Evolutionary conservation across 2,888 invertebrate genomes (phyloP).

Genomic region (Conops quadrifasciatus): DNA sequence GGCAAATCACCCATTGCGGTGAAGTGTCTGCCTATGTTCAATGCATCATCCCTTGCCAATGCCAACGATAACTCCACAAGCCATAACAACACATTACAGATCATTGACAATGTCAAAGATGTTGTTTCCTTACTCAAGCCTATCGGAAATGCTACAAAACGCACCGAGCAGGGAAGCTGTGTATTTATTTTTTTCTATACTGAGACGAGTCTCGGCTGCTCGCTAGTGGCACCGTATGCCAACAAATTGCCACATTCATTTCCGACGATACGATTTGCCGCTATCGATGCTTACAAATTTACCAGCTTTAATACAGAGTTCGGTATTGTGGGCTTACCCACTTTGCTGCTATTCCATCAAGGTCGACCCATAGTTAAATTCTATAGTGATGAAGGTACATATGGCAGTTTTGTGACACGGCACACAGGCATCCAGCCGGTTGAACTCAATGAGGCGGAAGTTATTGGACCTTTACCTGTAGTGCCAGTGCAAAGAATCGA

Average conservation of each 20-base stretch:
- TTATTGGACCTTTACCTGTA: conserved; percentile 78
- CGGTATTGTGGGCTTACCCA: conserved; percentile 90
- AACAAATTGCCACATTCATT: conserved; percentile 90
- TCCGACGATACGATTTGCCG: conserved; percentile 86
- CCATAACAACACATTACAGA: conserved; percentile 46
- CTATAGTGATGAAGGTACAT: conserved; percentile 82
- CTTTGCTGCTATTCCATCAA: conserved; percentile 88
- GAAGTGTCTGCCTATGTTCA: conserved; percentile 51
- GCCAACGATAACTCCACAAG: conserved; percentile 34
- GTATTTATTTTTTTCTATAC: conserved; percentile 89
- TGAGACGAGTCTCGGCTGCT: conserved; percentile 88
- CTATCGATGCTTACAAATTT: conserved; percentile 86
- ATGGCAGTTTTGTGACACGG: conserved; percentile 79
- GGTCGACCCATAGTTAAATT: conserved; percentile 85
- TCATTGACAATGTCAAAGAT: conserved; percentile 59
- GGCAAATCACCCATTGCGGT: conserved; percentile 59
- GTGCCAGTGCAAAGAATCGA: conserved; percentile 81
- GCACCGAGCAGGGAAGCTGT: conserved; percentile 74
- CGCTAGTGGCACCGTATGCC: conserved; percentile 86
- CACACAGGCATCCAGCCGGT: conserved; percentile 76
- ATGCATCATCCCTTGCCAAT: neutral
- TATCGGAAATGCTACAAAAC: conserved; percentile 66
- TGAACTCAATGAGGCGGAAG: conserved; percentile 68
- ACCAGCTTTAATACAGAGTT: conserved; percentile 89
- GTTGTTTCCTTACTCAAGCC: conserved; percentile 59